Base-by-base conservation (phyloP, 1,140 invertebrate genomes). In the Amyelois transitella region DNA sequence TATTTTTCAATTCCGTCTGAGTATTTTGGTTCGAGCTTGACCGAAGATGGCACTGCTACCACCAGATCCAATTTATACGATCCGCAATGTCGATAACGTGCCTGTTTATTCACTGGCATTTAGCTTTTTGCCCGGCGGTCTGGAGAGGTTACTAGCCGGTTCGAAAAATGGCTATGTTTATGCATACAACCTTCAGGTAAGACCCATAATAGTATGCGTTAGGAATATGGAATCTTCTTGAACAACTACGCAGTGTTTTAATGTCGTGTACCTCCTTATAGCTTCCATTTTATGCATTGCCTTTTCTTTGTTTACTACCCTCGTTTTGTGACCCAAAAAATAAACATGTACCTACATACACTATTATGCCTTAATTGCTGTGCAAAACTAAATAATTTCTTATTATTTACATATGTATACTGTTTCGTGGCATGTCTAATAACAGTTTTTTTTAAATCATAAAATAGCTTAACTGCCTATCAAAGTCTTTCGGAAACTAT, bases 151-250 rank as follows among this genome's bases (percentile, higher is more conserved):
- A 68, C 89, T 93, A 71, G 92, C 92, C 63, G 92, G 92, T 51
- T 91, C 92, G 22, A 89, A 92, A 75, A 91, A 90, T 73, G 93
- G 93, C 58, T 91, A 86, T 72, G 90, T 94, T 65, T 91, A 92
- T 84, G 90, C 93, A 74, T 94, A 92, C 92, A 91, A 93, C 83
- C 88, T 94, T 76, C 91, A 92, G 87, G 93, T 94, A 88, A 82
- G 77, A 6, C 10, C 48, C 48, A 19, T 10, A 49, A 67, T 75
- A 63, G 73, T 43, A 68, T 76, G 71, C 77, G 74, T 58, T 52
- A 67, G 67, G 65, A 57, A 77, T 76, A 68, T 69, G 62, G 66
- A 70, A 53, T 60, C 25, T 48, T 14, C 49, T 24, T 55, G 51
- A 20, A 32, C 28, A 68, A 62, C 55, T 71, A 58, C 63, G 67